Conservation (phyloP, 1,140 invertebrate species). For the Bombus superbus region DNA sequence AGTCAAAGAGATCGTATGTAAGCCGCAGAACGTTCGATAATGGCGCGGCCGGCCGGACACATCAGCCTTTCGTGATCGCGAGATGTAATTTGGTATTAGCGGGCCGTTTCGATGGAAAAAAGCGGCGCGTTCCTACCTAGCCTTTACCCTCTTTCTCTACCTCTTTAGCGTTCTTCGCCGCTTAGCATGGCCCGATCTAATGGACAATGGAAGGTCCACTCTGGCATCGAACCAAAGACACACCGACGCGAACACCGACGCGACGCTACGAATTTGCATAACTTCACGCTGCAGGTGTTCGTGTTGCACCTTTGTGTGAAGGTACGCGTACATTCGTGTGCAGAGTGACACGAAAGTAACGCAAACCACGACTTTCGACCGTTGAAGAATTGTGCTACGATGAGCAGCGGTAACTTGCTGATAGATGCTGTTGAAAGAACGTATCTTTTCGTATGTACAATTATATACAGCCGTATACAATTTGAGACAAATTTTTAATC, state of each 20-base stretch:
- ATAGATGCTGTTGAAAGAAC: no score
- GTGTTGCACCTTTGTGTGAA: not conserved
- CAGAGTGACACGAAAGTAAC: not conserved
- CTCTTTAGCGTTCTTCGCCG: not conserved
- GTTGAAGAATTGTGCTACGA: not conserved
- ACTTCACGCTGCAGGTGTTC: slow-evolving; percentile 47
- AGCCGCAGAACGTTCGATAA: slow-evolving; percentile 26
- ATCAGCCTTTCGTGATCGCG: slow-evolving; percentile 28
- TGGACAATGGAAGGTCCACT: slow-evolving; percentile 5
- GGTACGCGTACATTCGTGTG: not conserved
- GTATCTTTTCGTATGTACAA: no score
- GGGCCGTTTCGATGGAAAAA: slow-evolving; percentile 25
- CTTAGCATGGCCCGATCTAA: not conserved
- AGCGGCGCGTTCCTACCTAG: not conserved
- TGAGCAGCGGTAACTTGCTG: no score
- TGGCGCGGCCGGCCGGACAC: not conserved
- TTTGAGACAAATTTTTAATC: no score
- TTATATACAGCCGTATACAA: no score
- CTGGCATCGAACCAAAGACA: slow-evolving; percentile 28
- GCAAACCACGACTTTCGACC: not conserved
- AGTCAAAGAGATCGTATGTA: slow-evolving; percentile 20
- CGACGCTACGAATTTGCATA: slow-evolving; percentile 37
- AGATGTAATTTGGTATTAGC: slow-evolving; percentile 41
- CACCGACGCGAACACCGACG: not conserved
- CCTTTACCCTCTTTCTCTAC: not conserved